These are phyloP conservation scores for Entelurus aequoreus DNA, from an alignment of 2,113 vertebrate species.

Conservation along the genomic window DNA sequence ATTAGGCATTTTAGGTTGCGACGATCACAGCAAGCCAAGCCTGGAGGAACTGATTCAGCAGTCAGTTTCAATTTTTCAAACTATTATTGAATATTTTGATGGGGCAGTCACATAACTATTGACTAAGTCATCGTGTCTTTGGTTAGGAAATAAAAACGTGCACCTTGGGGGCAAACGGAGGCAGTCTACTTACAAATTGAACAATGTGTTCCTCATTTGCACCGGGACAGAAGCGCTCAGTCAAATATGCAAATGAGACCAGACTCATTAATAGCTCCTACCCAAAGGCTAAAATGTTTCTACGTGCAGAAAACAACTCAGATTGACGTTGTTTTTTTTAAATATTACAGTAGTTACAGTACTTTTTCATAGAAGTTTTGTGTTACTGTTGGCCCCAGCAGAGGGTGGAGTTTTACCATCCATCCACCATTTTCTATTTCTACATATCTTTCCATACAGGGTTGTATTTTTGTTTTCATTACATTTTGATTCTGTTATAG, in stretches of 20 bases:
- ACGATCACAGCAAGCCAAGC: too few relatives aligned
- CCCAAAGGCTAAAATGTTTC: not conserved
- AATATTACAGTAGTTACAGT: too few relatives aligned
- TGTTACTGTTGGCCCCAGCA: not conserved
- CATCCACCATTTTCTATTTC: too few relatives aligned
- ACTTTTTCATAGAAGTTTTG: too few relatives aligned
- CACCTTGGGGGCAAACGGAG: not conserved
- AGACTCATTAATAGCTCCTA: not conserved
- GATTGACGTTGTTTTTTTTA: not conserved
- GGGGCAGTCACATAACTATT: too few relatives aligned
- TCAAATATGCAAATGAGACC: constrained; percentile 20
- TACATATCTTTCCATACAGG: not conserved
- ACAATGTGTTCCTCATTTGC: constrained; percentile 3
- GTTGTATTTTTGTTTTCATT: not conserved
- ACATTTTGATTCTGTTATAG: too few relatives aligned
- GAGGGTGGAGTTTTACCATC: not conserved
- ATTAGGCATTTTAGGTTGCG: too few relatives aligned
- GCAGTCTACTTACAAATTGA: not conserved
- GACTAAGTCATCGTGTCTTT: constrained; percentile 15
- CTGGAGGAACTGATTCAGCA: too few relatives aligned
- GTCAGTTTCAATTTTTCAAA: too few relatives aligned
- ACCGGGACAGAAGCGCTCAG: constrained; percentile 7
- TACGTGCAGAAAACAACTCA: not conserved
- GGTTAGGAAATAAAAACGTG: constrained; percentile 8
- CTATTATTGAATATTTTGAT: too few relatives aligned